phyloP scores from a whole-genome alignment of 2,113 vertebrate genomes.

The Ciconia maguari region DNA sequence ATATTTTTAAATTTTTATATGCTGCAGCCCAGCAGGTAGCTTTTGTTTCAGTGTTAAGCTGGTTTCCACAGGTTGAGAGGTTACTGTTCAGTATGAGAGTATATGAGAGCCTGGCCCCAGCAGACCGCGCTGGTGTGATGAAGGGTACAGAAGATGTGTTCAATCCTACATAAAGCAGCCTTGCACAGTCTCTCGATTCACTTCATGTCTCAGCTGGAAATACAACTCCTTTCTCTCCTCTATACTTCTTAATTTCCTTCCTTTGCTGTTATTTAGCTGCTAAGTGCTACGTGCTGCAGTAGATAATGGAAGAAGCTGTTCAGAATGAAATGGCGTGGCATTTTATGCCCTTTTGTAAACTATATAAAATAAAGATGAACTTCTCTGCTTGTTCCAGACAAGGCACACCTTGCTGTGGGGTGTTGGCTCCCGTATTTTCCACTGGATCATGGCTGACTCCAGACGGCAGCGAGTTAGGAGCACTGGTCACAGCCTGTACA shows the following conservation, averaged over 20 bases:
- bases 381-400: not conserved
- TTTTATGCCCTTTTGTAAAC: slow-evolving; percentile 52
- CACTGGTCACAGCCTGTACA: fast-evolving
- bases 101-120: not conserved
- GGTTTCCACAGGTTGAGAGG: not conserved
- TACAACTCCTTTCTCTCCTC: not conserved
- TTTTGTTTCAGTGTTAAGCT: not conserved
- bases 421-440: not conserved
- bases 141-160: not conserved
- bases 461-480: not conserved
- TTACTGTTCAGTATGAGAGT: not conserved
- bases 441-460: not conserved
- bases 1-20: not conserved
- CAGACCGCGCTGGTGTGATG: not conserved
- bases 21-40: not conserved
- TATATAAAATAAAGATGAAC: slow-evolving; percentile 27
- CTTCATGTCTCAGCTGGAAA: slow-evolving; percentile 3
- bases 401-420: not conserved
- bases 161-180: not conserved
- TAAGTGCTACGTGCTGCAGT: not conserved
- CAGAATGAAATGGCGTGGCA: slow-evolving; percentile 14
- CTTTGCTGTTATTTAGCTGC: slow-evolving; percentile 41
- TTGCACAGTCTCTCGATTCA: not conserved
- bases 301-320: slow-evolving; percentile 2
- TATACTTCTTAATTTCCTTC: slow-evolving; percentile 23